Percentiles rank a stretch among this genome's conserved stretches.
Conservation (phyloP, 2,888 invertebrate genomes). For the Volucella bombylans region DNA sequence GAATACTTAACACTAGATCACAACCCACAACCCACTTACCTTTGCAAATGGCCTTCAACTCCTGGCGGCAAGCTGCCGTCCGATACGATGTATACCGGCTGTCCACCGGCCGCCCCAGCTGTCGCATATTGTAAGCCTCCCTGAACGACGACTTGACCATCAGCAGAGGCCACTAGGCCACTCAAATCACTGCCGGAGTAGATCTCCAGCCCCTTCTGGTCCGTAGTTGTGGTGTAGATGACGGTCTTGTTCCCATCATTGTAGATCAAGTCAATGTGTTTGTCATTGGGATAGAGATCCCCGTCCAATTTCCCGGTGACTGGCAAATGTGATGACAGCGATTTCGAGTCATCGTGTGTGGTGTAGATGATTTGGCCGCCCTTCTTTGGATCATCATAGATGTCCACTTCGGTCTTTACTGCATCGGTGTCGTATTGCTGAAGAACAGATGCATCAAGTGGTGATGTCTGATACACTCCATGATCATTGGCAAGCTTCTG, state of each 20-base stretch:
- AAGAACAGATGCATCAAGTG: constrained; percentile 81
- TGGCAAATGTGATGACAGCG: constrained; percentile 79
- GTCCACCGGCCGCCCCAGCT: constrained; percentile 79
- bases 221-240: constrained; percentile 89
- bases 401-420: constrained; percentile 81
- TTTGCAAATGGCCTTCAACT: constrained; percentile 81
- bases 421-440: constrained; percentile 81
- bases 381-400: constrained; percentile 81
- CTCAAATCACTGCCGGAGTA: constrained; percentile 82
- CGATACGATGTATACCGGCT: constrained; percentile 82
- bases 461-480: constrained; percentile 81
- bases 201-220: constrained; percentile 91
- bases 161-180: constrained; percentile 81
- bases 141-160: constrained; percentile 82
- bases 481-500: constrained; percentile 80
- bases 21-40: constrained; percentile 78
- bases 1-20: constrained; percentile 4
- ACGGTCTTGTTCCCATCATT: constrained; percentile 93
- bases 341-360: constrained; percentile 82
- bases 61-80: constrained; percentile 79
- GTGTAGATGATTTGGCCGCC: constrained; percentile 83
- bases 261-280: constrained; percentile 91
- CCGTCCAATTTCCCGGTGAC: constrained; percentile 81
- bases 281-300: constrained; percentile 82
- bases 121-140: constrained; percentile 82